These are phyloP conservation scores for Meandrusa payeni DNA, from an alignment of 2,888 invertebrate species.

Conservation along the genomic window DNA sequence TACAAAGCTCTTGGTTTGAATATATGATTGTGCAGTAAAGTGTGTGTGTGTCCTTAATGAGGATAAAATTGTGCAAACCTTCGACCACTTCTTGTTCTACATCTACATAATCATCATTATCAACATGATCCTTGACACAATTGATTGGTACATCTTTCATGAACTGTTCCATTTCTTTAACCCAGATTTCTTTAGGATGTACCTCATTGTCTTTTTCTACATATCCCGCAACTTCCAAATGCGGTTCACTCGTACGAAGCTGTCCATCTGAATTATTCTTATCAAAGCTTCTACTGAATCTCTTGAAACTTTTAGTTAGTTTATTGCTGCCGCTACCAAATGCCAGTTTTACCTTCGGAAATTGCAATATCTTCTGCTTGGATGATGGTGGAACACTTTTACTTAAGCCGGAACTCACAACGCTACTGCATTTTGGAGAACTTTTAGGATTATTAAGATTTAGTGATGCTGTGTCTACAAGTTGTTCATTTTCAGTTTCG, in stretches of 20 bases:
- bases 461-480: conserved; percentile 66
- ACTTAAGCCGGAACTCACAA: conserved; percentile 65
- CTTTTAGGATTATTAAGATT: conserved; percentile 71
- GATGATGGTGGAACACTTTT: conserved; percentile 77
- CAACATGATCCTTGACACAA: too few species aligned
- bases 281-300: conserved; percentile 72
- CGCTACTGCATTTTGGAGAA: conserved; percentile 65
- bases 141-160: too few species aligned
- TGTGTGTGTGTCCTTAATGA: too few species aligned
- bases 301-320: conserved; percentile 71
- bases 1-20: too few species aligned
- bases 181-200: conserved; percentile 82
- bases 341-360: conserved; percentile 70
- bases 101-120: conserved; percentile 73
- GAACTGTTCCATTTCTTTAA: conserved; percentile 95
- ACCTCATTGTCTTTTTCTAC: conserved; percentile 48
- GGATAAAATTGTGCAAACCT: too few species aligned
- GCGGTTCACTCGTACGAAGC: conserved; percentile 70
- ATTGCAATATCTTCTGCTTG: conserved; percentile 73
- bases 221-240: conserved; percentile 53
- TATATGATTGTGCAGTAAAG: too few species aligned
- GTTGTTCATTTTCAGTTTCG: conserved; percentile 54
- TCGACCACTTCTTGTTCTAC: too few species aligned
- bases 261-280: conserved; percentile 64
- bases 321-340: conserved; percentile 72